Conservation (phyloP, 2,888 invertebrate species). For the Polia nebulosa region DNA sequence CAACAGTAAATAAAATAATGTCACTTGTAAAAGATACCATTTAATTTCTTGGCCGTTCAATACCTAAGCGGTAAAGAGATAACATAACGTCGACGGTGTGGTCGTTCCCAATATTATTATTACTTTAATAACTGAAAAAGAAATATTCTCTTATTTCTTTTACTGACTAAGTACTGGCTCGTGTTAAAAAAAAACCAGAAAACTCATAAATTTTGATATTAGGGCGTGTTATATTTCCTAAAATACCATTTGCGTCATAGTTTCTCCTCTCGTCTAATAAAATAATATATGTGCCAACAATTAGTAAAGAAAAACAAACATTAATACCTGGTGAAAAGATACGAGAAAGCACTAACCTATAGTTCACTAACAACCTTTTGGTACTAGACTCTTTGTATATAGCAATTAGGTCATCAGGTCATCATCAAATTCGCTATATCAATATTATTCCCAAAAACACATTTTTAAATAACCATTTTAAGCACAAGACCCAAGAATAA, state of each 20-base stretch:
- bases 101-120: too few relatives aligned
- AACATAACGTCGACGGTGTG: too few relatives aligned
- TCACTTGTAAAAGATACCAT: too few relatives aligned
- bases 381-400: neutral
- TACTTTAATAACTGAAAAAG: too few relatives aligned
- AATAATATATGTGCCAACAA: neutral
- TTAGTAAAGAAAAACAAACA: neutral
- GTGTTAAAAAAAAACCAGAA: neutral
- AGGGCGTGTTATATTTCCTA: neutral
- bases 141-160: too few relatives aligned
- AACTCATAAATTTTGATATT: neutral
- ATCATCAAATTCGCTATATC: neutral
- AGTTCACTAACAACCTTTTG: neutral
- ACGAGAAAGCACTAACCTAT: rapidly evolving
- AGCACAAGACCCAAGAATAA: rapidly evolving
- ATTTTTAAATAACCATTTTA: neutral
- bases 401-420: neutral
- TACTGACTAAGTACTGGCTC: too few relatives aligned
- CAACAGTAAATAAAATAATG: too few relatives aligned
- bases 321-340: neutral
- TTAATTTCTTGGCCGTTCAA: too few relatives aligned
- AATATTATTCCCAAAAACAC: neutral
- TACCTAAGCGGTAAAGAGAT: too few relatives aligned
- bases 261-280: neutral
- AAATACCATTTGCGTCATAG: neutral